Conservation (phyloP, 2,113 vertebrate species). For the Isichthys henryi region DNA sequence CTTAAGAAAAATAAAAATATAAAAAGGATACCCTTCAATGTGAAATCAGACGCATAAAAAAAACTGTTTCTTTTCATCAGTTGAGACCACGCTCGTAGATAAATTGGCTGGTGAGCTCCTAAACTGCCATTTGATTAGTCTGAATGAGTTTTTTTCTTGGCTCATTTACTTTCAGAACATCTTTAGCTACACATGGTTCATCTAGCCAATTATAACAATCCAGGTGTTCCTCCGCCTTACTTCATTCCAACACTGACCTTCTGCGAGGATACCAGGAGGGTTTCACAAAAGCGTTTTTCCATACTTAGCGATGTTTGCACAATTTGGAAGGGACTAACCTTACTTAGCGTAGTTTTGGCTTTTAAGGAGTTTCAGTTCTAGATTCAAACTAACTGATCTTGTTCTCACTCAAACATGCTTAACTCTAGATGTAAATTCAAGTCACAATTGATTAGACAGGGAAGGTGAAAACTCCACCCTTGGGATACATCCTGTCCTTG, state of each 20-base stretch:
- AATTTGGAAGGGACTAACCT: neutral
- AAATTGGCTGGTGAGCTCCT: neutral
- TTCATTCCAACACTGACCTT: neutral
- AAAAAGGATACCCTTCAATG: neutral
- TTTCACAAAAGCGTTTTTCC: neutral
- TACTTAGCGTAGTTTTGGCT: neutral
- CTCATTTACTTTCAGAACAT: neutral
- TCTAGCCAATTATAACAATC: conserved; percentile 1
- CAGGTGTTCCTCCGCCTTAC: neutral
- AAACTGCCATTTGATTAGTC: neutral
- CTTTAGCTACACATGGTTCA: neutral
- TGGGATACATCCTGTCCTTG: neutral
- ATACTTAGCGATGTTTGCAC: neutral
- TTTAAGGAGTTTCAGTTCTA: neutral
- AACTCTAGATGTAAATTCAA: neutral
- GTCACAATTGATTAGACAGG: neutral
- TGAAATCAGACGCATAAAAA: neutral
- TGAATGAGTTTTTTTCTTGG: conserved; percentile 1
- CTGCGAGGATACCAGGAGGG: neutral
- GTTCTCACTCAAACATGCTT: neutral
- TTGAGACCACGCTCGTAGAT: neutral
- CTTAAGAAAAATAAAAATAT: neutral
- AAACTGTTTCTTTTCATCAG: neutral
- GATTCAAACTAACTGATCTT: neutral
- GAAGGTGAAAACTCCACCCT: neutral